A percentile compares a stretch with the other conserved stretches of the same genome.
Evolutionary conservation across 2,888 invertebrate species (phyloP).

Genomic region (Papilio elwesi): DNA sequence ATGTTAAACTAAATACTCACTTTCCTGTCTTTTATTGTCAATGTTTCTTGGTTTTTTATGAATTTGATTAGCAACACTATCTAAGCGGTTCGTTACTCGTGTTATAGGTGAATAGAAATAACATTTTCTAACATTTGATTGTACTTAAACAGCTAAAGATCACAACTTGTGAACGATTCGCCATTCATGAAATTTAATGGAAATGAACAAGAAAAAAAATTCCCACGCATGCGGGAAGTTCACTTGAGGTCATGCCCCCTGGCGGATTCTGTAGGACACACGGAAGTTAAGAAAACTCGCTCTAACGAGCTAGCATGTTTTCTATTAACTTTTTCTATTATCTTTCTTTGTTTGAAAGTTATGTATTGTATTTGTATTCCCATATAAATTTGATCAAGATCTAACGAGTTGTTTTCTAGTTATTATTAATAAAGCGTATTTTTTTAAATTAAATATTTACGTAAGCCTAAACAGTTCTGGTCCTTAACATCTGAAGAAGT

Average conservation of each 20-base stretch:
- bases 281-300: slow-evolving; percentile 21
- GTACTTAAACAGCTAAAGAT: slow-evolving; percentile 68
- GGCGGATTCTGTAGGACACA: slow-evolving; percentile 45
- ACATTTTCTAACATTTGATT: slow-evolving; percentile 76
- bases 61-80: slow-evolving; percentile 68
- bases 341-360: no score
- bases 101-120: slow-evolving; percentile 61
- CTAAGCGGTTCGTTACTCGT: slow-evolving; percentile 73
- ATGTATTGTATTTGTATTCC: no score
- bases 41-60: slow-evolving; percentile 61
- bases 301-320: slow-evolving; percentile 39
- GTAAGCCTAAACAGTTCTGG: no score
- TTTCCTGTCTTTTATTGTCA: slow-evolving; percentile 69
- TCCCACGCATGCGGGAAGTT: slow-evolving; percentile 71
- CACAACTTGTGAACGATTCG: slow-evolving; percentile 66
- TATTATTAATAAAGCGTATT: no score
- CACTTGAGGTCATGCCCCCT: slow-evolving; percentile 51
- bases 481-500: no score
- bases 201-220: slow-evolving; percentile 65
- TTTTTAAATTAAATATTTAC: no score
- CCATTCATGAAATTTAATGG: slow-evolving; percentile 79
- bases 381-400: no score
- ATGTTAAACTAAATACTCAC: slow-evolving; percentile 61
- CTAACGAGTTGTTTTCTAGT: no score
- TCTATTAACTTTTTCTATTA: no score